Conservation (phyloP, 2,888 invertebrate genomes). For the Neoascia interrupta region DNA sequence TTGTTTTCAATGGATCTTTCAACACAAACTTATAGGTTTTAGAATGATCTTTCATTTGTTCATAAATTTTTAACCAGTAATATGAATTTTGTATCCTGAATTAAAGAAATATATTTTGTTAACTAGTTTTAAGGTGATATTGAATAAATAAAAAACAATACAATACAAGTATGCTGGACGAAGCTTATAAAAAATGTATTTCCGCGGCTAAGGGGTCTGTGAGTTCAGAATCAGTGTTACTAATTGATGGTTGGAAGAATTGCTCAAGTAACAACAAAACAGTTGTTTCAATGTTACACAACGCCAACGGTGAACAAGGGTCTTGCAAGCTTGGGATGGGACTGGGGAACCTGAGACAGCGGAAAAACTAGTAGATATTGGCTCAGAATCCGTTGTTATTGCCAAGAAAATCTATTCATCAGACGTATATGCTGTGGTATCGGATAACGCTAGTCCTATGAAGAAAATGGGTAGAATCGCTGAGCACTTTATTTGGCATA, state of each 20-base stretch:
- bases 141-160: too few relatives aligned
- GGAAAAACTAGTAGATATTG: not conserved
- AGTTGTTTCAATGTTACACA: not conserved
- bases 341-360: slow-evolving; percentile 3
- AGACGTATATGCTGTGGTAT: slow-evolving; percentile 1
- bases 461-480: slow-evolving; percentile 8
- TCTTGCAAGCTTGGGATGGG: not conserved
- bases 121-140: too few relatives aligned
- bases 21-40: too few relatives aligned
- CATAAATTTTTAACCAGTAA: too few relatives aligned
- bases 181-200: not conserved
- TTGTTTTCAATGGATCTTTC: too few relatives aligned
- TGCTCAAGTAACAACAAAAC: not conserved
- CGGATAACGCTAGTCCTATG: slow-evolving; percentile 10
- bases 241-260: slow-evolving; percentile 3
- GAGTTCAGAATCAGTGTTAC: not conserved
- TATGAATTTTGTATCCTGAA: too few relatives aligned
- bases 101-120: too few relatives aligned
- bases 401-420: too few relatives aligned
- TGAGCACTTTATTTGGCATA: not conserved
- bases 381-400: slow-evolving; percentile 1
- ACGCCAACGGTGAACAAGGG: slow-evolving; percentile 1
- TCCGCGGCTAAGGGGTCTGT: not conserved
- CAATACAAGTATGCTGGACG: too few relatives aligned
- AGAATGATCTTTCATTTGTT: too few relatives aligned